A percentile compares a stretch with the other conserved stretches of the same genome.
phyloP scores from a whole-genome alignment of 2,113 vertebrate genomes.

The Micromys minutus region DNA sequence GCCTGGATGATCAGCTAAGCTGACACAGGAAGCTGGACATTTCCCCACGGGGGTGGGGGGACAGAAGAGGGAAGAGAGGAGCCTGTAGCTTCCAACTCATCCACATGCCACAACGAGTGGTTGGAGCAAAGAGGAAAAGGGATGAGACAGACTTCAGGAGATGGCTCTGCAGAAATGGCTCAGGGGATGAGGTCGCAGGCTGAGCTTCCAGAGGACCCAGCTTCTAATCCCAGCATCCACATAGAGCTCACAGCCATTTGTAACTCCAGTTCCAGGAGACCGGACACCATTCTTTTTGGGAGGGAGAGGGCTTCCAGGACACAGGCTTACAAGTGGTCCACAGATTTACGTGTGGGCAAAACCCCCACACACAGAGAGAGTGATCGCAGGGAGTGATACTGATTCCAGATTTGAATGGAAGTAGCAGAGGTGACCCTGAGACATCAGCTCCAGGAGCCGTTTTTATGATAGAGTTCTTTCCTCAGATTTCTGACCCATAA shows the following conservation, averaged over 20 bases:
- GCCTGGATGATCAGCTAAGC: not conserved
- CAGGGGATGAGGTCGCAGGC: not conserved
- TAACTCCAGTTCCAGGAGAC: not conserved
- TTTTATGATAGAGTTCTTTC: not conserved
- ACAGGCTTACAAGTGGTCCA: not conserved
- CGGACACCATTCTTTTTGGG: not conserved
- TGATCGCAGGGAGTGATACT: not conserved
- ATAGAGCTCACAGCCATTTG: not conserved
- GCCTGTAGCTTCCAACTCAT: too few species aligned
- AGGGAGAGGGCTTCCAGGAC: too few species aligned
- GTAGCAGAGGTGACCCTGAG: not conserved
- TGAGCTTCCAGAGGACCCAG: not conserved
- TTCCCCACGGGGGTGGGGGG: too few species aligned
- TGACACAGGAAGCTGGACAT: not conserved
- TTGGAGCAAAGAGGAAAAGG: not conserved
- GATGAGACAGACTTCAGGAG: not conserved
- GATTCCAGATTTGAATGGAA: not conserved
- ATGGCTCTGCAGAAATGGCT: not conserved
- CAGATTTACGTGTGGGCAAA: not conserved
- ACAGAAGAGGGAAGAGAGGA: too few species aligned
- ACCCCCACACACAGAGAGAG: not conserved
- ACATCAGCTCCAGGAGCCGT: too few species aligned
- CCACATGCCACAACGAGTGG: too few species aligned
- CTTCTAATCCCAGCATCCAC: not conserved
- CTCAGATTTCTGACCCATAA: not conserved